Conservation (phyloP, 1,140 invertebrate species). For the Rhopalosiphum maidis region DNA sequence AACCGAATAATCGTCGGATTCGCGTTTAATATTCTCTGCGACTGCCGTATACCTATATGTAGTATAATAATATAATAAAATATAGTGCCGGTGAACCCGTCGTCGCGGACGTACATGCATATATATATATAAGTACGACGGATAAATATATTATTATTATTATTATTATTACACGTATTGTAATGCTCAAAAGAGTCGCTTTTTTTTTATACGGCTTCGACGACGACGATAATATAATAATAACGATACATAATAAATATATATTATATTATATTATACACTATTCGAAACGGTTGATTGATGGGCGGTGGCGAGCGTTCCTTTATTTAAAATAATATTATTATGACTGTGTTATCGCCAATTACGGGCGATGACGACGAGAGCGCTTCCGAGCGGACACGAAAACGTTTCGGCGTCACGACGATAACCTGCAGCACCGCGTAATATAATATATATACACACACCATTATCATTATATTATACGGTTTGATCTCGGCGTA, state of each 20-base stretch:
- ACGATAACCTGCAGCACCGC: not conserved
- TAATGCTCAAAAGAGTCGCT: not conserved
- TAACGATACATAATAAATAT: not conserved
- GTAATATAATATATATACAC: not conserved
- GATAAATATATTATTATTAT: constrained; percentile 16
- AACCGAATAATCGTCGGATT: not conserved
- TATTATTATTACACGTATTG: not conserved
- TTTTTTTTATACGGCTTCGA: not conserved
- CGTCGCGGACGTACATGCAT: not conserved
- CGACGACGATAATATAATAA: not conserved
- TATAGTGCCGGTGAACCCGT: not conserved
- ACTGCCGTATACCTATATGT: not conserved
- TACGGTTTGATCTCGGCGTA: not conserved
- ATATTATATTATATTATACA: not conserved
- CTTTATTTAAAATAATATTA: not conserved
- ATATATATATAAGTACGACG: not conserved
- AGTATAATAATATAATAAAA: not conserved
- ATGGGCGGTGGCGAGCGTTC: not conserved
- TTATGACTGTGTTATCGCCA: constrained; percentile 15
- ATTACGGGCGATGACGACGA: constrained; percentile 36
- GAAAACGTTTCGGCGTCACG: constrained; percentile 47
- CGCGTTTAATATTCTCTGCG: not conserved
- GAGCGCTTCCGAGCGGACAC: not conserved
- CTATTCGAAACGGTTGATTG: constrained; percentile 22
- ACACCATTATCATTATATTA: not conserved